phyloP scores from a whole-genome alignment of 2,113 vertebrate species.

The Rhombomys opimus region DNA sequence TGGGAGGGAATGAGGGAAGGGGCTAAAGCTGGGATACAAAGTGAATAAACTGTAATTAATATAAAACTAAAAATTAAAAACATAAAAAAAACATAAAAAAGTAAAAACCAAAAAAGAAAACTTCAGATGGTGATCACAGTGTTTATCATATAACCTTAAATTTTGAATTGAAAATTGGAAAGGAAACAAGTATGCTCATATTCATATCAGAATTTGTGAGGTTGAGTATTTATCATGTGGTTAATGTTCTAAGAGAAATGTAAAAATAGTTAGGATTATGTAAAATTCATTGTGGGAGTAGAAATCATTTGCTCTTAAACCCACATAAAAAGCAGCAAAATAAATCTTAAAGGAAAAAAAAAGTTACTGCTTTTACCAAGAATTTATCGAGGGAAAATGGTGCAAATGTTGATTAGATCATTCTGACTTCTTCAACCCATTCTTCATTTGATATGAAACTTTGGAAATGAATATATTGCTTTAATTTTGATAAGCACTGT shows the following conservation, averaged over 20 bases:
- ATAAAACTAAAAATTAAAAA: too few species aligned
- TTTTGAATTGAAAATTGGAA: conserved; percentile 58
- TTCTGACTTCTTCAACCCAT: conserved; percentile 62
- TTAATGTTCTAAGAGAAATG: conserved; percentile 39
- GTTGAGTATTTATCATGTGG: conserved; percentile 49
- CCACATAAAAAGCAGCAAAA: conserved; percentile 41
- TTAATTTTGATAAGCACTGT: conserved; percentile 75
- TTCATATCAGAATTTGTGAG: conserved; percentile 11
- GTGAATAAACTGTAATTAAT: too few species aligned
- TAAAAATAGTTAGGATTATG: conserved; percentile 27
- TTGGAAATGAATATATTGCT: conserved; percentile 70
- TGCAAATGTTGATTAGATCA: conserved; percentile 52
- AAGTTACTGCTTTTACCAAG: conserved; percentile 51
- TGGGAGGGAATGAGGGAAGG: too few species aligned
- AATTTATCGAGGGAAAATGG: conserved; percentile 59
- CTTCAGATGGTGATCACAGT: background rate
- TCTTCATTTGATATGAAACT: conserved; percentile 65
- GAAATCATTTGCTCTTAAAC: conserved; percentile 68
- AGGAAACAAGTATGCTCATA: background rate
- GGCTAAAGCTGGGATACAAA: too few species aligned
- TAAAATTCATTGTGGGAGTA: conserved; percentile 13
- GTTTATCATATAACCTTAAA: conserved; percentile 22
- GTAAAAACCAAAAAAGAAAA: background rate
- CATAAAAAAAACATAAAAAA: too few species aligned
- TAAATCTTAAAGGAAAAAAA: conserved; percentile 55